Conservation (phyloP, 2,113 vertebrate genomes). For the Halichoeres trimaculatus region DNA sequence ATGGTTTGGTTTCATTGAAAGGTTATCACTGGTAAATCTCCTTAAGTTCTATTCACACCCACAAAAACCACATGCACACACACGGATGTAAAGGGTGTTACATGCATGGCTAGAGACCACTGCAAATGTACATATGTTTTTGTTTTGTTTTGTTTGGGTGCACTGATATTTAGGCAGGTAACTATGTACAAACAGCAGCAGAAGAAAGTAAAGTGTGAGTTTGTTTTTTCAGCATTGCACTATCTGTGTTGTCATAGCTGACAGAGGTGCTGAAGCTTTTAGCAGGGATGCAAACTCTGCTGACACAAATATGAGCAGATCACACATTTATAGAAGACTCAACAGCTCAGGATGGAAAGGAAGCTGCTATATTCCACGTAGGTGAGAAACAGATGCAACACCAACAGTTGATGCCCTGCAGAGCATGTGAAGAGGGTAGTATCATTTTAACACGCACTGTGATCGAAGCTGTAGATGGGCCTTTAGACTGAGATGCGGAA, state of each 20-base stretch:
- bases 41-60: no score
- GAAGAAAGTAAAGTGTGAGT: background rate
- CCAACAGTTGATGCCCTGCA: background rate
- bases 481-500: conserved; percentile 42
- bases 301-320: background rate
- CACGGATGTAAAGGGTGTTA: background rate
- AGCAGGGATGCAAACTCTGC: background rate
- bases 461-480: conserved; percentile 26
- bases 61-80: no score
- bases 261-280: background rate
- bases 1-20: no score
- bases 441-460: background rate
- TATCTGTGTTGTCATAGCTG: accelerated
- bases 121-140: background rate
- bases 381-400: conserved; percentile 19
- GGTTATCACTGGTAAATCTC: no score
- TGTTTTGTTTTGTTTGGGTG: no score
- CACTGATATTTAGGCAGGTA: background rate
- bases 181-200: conserved; percentile 10
- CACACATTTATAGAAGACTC: background rate
- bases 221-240: background rate
- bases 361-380: background rate
- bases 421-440: background rate
- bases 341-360: background rate
- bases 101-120: background rate